Percentiles rank a stretch among this genome's conserved stretches.
These are phyloP conservation scores for Nyctibius grandis DNA, from an alignment of 2,797 vertebrate genomes.

Conservation along the genomic window DNA sequence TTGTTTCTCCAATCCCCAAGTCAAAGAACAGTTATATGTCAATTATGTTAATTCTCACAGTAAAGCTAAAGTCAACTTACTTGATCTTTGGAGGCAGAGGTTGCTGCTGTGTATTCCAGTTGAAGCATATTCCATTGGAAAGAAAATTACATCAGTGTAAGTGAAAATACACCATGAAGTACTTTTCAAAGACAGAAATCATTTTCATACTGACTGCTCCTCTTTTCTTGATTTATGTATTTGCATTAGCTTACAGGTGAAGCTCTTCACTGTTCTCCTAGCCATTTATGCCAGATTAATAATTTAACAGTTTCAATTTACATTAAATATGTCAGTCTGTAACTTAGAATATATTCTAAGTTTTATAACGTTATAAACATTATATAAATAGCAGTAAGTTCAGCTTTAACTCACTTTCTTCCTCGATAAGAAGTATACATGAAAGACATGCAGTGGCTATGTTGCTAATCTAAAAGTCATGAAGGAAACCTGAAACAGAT, in stretches of 20 bases:
- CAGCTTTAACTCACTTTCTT: background rate
- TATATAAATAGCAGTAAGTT: background rate
- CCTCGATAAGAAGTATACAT: background rate
- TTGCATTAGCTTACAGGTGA: background rate
- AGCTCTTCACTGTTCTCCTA: background rate
- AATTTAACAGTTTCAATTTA: background rate
- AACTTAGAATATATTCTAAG: background rate
- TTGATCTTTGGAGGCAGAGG: constrained; percentile 73
- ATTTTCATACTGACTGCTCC: background rate
- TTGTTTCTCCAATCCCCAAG: background rate
- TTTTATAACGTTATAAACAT: no score
- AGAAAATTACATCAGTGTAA: constrained; percentile 37
- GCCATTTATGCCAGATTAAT: background rate
- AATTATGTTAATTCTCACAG: background rate
- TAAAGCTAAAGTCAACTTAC: constrained; percentile 65
- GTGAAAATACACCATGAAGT: background rate
- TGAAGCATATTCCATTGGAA: constrained; percentile 9
- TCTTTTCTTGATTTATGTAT: background rate
- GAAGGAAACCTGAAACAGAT: background rate
- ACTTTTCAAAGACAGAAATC: background rate
- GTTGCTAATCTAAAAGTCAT: background rate
- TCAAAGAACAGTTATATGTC: background rate
- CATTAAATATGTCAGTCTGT: background rate
- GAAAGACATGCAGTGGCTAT: background rate
- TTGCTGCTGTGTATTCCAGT: constrained; percentile 52